A percentile compares a stretch with the other conserved stretches of the same genome.
Evolutionary conservation across 2,797 vertebrate genomes (phyloP).

Genomic region (Poecilia velifera): DNA sequence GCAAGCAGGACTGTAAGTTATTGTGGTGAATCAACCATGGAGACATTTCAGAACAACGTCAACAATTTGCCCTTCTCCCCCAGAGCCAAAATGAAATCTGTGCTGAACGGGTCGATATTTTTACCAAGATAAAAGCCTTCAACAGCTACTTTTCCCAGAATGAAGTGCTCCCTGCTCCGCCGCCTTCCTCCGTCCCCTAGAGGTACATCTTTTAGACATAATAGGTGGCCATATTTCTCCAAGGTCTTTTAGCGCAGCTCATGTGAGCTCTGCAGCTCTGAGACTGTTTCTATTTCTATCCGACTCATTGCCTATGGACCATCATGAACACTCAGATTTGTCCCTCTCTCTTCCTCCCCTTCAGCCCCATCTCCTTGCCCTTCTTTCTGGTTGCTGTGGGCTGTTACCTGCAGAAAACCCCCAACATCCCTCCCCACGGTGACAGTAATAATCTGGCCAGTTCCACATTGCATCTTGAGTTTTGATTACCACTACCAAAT

Average conservation of each 20-base stretch:
- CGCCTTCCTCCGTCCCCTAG: constrained; percentile 20
- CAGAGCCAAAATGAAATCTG: constrained; percentile 42
- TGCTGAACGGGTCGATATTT: constrained; percentile 35
- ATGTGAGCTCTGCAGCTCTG: constrained; percentile 35
- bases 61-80: neutral
- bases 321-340: constrained; percentile 42
- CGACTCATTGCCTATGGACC: constrained; percentile 23
- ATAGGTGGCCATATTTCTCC: constrained; percentile 52
- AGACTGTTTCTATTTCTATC: constrained; percentile 55
- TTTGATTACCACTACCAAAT: neutral
- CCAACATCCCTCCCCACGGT: neutral
- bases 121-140: constrained; percentile 38
- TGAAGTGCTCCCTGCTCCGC: constrained; percentile 34
- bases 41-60: constrained; percentile 9
- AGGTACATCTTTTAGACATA: constrained; percentile 44
- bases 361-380: constrained; percentile 1
- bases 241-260: constrained; percentile 27
- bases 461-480: neutral
- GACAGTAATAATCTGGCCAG: neutral
- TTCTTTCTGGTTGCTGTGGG: neutral
- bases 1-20: neutral
- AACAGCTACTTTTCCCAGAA: constrained; percentile 31
- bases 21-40: constrained; percentile 2
- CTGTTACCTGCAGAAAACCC: neutral
- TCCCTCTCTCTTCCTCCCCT: constrained; percentile 27